Conservation (phyloP, 1,140 invertebrate genomes). For the Hyposmocoma kahamanoa region DNA sequence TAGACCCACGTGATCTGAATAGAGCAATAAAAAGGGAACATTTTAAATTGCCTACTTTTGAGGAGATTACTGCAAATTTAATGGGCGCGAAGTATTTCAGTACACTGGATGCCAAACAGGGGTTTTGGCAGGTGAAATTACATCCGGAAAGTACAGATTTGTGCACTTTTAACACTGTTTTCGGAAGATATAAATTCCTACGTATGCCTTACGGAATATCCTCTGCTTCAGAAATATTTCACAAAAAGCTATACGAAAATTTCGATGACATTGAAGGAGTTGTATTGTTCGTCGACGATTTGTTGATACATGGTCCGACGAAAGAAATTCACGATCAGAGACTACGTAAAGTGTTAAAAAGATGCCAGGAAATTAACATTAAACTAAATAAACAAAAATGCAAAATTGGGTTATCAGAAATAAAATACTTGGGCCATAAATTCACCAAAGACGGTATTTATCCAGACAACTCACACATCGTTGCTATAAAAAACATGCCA, state of each 20-base stretch:
- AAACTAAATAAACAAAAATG: conserved; percentile 17
- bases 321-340: conserved; percentile 6
- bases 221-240: conserved; percentile 4
- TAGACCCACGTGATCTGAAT: conserved; percentile 5
- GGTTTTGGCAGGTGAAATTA: conserved; percentile 26
- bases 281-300: conserved; percentile 6
- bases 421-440: conserved; percentile 12
- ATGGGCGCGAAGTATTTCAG: neutral
- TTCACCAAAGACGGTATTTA: conserved; percentile 1
- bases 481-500: neutral
- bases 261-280: conserved; percentile 8
- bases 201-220: conserved; percentile 4
- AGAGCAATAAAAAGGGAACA: conserved; percentile 5
- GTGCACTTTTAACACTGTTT: conserved; percentile 1
- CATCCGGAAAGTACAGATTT: neutral
- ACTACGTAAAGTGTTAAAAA: neutral
- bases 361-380: conserved; percentile 8
- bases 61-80: conserved; percentile 3
- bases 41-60: conserved; percentile 6
- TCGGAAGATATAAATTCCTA: conserved; percentile 3
- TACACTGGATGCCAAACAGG: conserved; percentile 31
- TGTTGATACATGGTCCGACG: neutral
- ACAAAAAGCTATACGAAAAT: neutral
- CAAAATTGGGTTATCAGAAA: conserved; percentile 9
- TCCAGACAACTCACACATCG: neutral